Percentiles rank a stretch among this genome's conserved stretches.
These are phyloP conservation scores for Adelges cooleyi DNA, from an alignment of 1,140 invertebrate species.

Conservation along the genomic window DNA sequence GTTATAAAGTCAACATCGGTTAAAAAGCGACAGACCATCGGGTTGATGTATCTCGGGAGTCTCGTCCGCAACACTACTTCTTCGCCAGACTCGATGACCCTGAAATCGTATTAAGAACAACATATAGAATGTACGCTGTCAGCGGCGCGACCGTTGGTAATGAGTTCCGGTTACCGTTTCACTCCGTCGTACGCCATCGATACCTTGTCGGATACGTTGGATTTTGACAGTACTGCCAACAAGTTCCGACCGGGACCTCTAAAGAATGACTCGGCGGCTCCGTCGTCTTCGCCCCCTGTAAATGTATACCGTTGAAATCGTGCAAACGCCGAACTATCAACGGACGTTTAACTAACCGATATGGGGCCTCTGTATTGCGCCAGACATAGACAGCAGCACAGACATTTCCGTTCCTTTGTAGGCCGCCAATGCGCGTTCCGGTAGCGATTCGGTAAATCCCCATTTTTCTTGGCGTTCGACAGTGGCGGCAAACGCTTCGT, in stretches of 20 bases:
- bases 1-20: background rate
- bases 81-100: constrained; percentile 55
- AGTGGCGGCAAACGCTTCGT: background rate
- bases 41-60: constrained; percentile 57
- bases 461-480: constrained; percentile 5
- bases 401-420: constrained; percentile 25
- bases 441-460: background rate
- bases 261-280: constrained; percentile 14
- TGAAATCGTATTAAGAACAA: constrained; percentile 36
- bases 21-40: constrained; percentile 44
- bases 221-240: constrained; percentile 16
- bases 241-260: constrained; percentile 23
- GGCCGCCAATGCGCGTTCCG: background rate
- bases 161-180: constrained; percentile 2
- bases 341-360: background rate
- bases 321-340: too few relatives aligned
- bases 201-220: constrained; percentile 19
- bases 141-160: too few relatives aligned
- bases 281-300: constrained; percentile 7
- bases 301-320: too few relatives aligned
- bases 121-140: too few relatives aligned
- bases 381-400: constrained; percentile 19
- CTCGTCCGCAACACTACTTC: constrained; percentile 53
- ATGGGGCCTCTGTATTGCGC: constrained; percentile 21
- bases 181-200: constrained; percentile 23